Conservation (phyloP, 2,888 invertebrate species). For the Meloe dianella region DNA sequence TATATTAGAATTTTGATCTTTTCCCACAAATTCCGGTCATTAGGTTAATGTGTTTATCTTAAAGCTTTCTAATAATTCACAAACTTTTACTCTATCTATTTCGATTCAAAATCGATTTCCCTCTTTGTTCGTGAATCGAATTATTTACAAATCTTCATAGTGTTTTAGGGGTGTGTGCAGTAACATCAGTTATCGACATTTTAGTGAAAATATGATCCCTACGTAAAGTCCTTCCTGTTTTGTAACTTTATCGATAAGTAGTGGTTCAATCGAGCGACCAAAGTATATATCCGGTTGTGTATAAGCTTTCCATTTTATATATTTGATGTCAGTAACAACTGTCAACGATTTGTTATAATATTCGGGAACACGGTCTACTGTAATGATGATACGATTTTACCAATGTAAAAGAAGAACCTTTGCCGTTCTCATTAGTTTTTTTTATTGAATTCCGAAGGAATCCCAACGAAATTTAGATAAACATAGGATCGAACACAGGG, state of each 20-base stretch:
- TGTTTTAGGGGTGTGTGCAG: background rate
- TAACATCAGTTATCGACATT: background rate
- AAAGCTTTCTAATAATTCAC: background rate
- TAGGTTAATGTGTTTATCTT: slow-evolving; percentile 6
- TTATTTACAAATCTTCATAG: background rate
- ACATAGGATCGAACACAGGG: background rate
- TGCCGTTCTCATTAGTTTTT: background rate
- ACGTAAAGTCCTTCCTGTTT: background rate
- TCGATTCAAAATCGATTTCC: background rate
- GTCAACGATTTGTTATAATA: slow-evolving; percentile 14
- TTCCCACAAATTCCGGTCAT: background rate
- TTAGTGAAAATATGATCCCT: background rate
- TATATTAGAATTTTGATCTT: background rate
- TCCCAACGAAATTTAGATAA: background rate
- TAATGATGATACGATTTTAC: background rate
- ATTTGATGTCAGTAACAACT: slow-evolving; percentile 19
- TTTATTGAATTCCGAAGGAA: background rate
- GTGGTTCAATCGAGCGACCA: slow-evolving; percentile 5
- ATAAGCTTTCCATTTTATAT: slow-evolving; percentile 7
- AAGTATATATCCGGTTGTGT: background rate
- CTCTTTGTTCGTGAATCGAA: too few species aligned
- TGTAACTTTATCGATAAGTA: slow-evolving; percentile 8
- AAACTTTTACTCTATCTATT: background rate
- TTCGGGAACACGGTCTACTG: background rate
- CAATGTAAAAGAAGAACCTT: background rate